Evolutionary conservation across 2,113 vertebrate genomes (phyloP).

Genomic region (Chaetorhynchus papuensis): DNA sequence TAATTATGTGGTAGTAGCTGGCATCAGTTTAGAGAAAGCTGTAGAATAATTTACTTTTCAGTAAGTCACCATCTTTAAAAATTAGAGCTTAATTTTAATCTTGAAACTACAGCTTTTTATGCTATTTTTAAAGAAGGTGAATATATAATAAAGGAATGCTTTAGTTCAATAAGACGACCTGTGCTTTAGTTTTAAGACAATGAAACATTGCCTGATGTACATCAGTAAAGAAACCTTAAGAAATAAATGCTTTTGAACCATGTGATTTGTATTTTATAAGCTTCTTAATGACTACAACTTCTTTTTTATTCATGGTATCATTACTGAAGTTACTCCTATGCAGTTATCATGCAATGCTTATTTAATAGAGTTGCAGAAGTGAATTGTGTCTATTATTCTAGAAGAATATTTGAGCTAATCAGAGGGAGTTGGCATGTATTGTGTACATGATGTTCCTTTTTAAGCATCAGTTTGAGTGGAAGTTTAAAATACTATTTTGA

Average conservation of each 20-base stretch:
- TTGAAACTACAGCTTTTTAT: neutral
- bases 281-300: neutral
- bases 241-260: neutral
- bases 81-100: neutral
- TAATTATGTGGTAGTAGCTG: neutral
- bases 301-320: neutral
- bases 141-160: neutral
- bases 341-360: neutral
- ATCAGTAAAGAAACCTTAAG: neutral
- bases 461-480: neutral
- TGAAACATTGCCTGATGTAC: neutral
- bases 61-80: neutral
- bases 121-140: neutral
- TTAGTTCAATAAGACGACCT: neutral
- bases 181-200: neutral
- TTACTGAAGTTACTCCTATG: neutral
- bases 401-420: neutral
- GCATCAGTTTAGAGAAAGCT: neutral
- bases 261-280: neutral
- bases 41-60: neutral
- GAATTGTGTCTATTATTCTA: neutral
- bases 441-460: neutral
- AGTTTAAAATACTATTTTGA: neutral
- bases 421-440: neutral
- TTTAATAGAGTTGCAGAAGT: neutral